Percentiles rank a stretch among this genome's conserved stretches.
Conservation (phyloP, 1,140 invertebrate species). For the Phymorhynchus buccinoides region DNA sequence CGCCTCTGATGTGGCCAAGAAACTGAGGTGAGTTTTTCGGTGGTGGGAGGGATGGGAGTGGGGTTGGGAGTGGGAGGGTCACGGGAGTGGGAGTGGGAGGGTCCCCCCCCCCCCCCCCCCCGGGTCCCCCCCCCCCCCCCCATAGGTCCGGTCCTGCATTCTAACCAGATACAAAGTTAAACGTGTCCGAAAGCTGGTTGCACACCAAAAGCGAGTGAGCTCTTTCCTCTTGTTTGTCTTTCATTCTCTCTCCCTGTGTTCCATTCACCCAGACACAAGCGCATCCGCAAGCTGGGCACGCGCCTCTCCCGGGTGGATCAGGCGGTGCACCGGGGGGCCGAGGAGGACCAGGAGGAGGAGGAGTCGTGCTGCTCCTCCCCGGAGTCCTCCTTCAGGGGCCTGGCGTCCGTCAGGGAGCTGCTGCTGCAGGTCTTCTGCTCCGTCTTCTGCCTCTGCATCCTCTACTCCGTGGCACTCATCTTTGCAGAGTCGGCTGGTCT, state of each 20-base stretch:
- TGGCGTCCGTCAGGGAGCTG: conserved; percentile 48
- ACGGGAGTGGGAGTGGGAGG: neutral
- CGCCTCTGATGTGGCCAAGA: conserved; percentile 38
- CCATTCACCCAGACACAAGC: conserved; percentile 29
- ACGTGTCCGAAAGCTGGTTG: no score
- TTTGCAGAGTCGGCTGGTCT: conserved; percentile 65
- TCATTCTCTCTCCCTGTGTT: neutral
- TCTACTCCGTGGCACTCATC: conserved; percentile 65
- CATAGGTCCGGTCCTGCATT: no score
- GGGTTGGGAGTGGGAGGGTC: neutral
- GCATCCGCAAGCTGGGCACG: conserved; percentile 49
- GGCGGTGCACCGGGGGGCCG: conserved; percentile 50
- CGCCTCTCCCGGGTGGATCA: conserved; percentile 60
- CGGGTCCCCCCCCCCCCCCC: no score
- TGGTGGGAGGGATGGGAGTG: neutral
- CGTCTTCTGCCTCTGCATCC: conserved; percentile 61
- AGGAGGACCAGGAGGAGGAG: conserved; percentile 44
- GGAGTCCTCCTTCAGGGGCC: conserved; percentile 49
- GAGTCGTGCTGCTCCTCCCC: conserved; percentile 43
- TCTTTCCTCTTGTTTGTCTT: neutral
- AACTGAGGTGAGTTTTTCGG: neutral
- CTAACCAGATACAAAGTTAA: no score
- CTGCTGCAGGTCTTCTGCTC: conserved; percentile 56
- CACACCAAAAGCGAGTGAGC: no score
- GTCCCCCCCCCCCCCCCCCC: no score